Base-by-base conservation (phyloP, 2,888 invertebrate species). In the Lasioglossum lativentre region DNA sequence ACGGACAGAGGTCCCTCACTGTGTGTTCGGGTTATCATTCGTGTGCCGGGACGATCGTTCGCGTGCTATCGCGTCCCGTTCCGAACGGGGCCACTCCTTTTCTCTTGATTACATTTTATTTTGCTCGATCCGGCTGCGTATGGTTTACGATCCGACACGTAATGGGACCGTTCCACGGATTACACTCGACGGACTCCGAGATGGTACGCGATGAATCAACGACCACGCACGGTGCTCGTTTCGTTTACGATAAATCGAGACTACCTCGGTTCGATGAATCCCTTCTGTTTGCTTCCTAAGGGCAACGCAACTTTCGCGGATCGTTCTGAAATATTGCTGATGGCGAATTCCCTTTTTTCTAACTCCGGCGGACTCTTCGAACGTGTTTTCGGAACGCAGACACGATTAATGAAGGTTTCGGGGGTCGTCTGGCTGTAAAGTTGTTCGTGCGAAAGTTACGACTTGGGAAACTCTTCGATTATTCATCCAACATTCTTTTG, bases 101-200 rank as follows among this genome's bases (percentile, higher is more conserved):
- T 68, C 75, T 74, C 77, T 59, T 59, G 81, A 82, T 87, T 84
- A 68, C 80, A 70, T 80, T 84, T 84, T 84, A 81, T 82, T 81
- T 75, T 75, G 40, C 52, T 77, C 63, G 73, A 45, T 75, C 76
- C 30, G 59, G 34, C 38, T 74, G 56, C 82, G 75, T 78, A 86
- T 86, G 82, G 72, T 86, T 86, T 86, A 82, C 86, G 86, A 80
- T 42, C 80, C 86, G 47, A 78, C 82, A 56, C 68, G 86, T 86
- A 86, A 86, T 86, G 78, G 86, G 23, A 34, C 45, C 66, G 56
- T 66, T 52, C 38, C 42, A 42, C 74, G 74, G 78, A 75, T 86
- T 86, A 86, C 78, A 71, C 30, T 56, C 27, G 66, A 52, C 34
- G 42, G 72, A 45, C 42, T 73, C 47, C 56, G n/a, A 56, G 30